phyloP scores from a whole-genome alignment of 2,888 invertebrate genomes.

The Eumacrocentrus americanus region DNA sequence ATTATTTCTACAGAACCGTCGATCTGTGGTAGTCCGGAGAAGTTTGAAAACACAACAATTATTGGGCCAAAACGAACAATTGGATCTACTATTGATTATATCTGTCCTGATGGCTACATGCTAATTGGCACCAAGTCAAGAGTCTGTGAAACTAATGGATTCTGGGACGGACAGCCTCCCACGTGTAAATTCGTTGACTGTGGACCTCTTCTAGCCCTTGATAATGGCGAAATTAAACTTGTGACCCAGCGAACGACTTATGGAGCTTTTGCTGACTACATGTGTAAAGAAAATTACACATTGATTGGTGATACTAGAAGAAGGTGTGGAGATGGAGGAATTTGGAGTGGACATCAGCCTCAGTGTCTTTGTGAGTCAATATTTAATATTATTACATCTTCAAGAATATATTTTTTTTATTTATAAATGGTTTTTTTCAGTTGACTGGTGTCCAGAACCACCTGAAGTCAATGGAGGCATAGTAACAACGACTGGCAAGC shows the following conservation, averaged over 20 bases:
- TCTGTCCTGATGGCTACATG: constrained; percentile 83
- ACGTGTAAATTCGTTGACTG: constrained; percentile 89
- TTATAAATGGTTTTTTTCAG: constrained; percentile 41
- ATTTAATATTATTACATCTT: background rate
- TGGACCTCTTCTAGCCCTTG: constrained; percentile 71
- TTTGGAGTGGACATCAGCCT: constrained; percentile 80
- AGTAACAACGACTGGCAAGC: constrained; percentile 73
- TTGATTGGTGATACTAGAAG: constrained; percentile 76
- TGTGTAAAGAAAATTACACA: constrained; percentile 85
- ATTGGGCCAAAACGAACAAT: constrained; percentile 72
- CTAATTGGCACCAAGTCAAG: constrained; percentile 74
- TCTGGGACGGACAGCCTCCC: constrained; percentile 84
- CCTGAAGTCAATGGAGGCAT: constrained; percentile 78
- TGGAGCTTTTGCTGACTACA: constrained; percentile 77
- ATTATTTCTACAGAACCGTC: constrained; percentile 74
- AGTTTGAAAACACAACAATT: constrained; percentile 81
- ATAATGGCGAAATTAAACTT: constrained; percentile 75
- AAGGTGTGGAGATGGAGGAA: constrained; percentile 74
- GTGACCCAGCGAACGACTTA: constrained; percentile 77
- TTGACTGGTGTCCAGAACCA: constrained; percentile 88
- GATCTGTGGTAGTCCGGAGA: constrained; percentile 88
- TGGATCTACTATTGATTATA: constrained; percentile 76
- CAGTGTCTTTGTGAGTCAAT: constrained; percentile 72
- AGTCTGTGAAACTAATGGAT: constrained; percentile 75
- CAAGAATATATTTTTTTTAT: background rate